Evolutionary conservation across 2,888 invertebrate species (phyloP).

Genomic region (Odontocerum albicorne): DNA sequence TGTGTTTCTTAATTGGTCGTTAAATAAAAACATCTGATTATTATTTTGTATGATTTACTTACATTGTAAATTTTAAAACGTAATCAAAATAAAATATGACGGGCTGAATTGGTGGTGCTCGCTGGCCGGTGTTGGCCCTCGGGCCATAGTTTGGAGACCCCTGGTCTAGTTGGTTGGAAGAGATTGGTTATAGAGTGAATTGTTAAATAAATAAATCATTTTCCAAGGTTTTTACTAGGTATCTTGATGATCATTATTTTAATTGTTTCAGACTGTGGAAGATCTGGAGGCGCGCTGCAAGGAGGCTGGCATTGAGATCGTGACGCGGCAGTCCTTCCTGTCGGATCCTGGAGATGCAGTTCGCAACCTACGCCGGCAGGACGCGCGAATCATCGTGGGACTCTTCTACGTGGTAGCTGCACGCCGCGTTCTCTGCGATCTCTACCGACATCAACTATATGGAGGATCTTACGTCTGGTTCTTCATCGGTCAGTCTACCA

Average conservation of each 20-base stretch:
- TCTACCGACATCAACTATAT: constrained; percentile 90
- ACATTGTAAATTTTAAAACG: too few species aligned
- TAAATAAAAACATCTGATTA: too few species aligned
- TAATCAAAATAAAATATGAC: too few species aligned
- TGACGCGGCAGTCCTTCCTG: constrained; percentile 94
- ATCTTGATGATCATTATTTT: neutral
- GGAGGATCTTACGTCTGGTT: constrained; percentile 99
- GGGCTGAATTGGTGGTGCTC: too few species aligned
- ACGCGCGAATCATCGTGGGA: constrained; percentile 97
- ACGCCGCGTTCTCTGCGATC: constrained; percentile 92
- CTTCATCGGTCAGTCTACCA: constrained; percentile 87
- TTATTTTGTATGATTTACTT: too few species aligned
- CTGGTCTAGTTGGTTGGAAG: too few species aligned
- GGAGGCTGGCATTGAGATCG: constrained; percentile 90
- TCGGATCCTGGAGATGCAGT: constrained; percentile 97
- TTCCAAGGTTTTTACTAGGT: too few species aligned
- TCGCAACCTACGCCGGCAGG: constrained; percentile 89
- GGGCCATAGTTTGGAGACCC: too few species aligned
- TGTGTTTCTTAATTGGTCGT: too few species aligned
- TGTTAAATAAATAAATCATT: too few species aligned
- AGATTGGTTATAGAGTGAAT: too few species aligned
- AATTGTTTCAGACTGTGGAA: constrained; percentile 87
- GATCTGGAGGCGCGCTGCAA: constrained; percentile 94
- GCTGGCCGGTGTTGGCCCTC: too few species aligned
- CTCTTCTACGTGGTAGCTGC: constrained; percentile 98